Evolutionary conservation across 2,888 invertebrate genomes (phyloP), one percentile per base, ranked within the genome.

Genomic region (Bugula neritina): DNA sequence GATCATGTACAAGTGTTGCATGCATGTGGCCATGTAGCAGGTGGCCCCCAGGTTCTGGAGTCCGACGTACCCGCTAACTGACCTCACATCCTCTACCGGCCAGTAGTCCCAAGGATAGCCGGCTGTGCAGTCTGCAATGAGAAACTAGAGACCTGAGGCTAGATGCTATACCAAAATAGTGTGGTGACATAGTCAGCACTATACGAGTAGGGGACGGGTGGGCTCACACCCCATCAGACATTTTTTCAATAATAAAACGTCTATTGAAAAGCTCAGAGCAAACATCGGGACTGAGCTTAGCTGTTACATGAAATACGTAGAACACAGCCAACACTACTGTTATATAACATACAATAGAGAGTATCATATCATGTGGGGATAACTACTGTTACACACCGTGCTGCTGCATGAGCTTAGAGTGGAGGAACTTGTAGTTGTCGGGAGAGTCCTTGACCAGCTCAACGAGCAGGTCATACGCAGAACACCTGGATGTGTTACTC

Each of bases 1-100:
- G 91, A 96, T 94, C 95, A 96, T 96, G 84, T 93, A 96, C 75
- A 96, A 86, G 84, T 96, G 96, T 84, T 96, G 96, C 90, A 96
- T 92, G 80, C 95, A 95, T 1, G 95, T 93, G 13, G 96, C 96
- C 94, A 96, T 94, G 84, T 96, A 96, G 83, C 96, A 96, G 0
- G 96, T 96, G 34, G 96, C 96, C 34, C 96, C 96, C 23, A 96
- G 87, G 86, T 96, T 96, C 0, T 94, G 94, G 1, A 96, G 87
- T 0, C 96, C 96, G 0, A 94, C 95, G 85, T 93, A 94, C 17
- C 96, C 96, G 83, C 94, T 94, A 80, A 93, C 93, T 0, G 94
- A 92, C 0, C 96, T 88, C 0, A 94, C 93, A 83, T 95, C 96
- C 80, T 96, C 96, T 74, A 93, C 92, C 1, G 96, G 96, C 96